Conservation (phyloP, 2,888 invertebrate genomes). For the Aquatica leii region DNA sequence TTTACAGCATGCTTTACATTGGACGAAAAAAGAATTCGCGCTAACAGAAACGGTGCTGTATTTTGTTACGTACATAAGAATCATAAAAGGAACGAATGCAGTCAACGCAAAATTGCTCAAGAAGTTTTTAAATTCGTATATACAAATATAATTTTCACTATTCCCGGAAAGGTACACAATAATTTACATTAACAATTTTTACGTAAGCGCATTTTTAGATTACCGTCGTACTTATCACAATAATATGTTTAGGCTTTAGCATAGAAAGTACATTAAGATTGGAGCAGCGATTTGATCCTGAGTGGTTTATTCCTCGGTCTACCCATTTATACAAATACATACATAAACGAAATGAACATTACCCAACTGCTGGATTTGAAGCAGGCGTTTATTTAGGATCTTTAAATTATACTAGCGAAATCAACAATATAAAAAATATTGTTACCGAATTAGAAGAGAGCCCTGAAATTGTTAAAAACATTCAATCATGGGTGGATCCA, state of each 20-base stretch:
- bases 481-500: constrained; percentile 72
- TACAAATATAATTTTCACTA: constrained; percentile 70
- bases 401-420: constrained; percentile 71
- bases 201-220: constrained; percentile 54
- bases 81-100: constrained; percentile 62
- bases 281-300: constrained; percentile 80
- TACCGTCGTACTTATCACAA: constrained; percentile 67
- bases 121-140: constrained; percentile 68
- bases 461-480: constrained; percentile 63
- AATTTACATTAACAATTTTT: too few relatives aligned
- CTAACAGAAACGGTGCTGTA: constrained; percentile 70
- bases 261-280: constrained; percentile 69
- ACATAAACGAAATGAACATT: constrained; percentile 65
- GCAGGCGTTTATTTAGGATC: constrained; percentile 73
- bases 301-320: constrained; percentile 79
- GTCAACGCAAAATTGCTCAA: constrained; percentile 67
- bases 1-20: constrained; percentile 80
- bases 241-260: constrained; percentile 69
- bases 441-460: constrained; percentile 64
- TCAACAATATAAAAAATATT: constrained; percentile 66
- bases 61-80: constrained; percentile 73
- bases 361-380: constrained; percentile 71
- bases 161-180: constrained; percentile 68
- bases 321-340: constrained; percentile 73
- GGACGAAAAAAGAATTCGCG: constrained; percentile 71